Conservation (phyloP, 2,113 vertebrate genomes). For the Mastomys natalensis region DNA sequence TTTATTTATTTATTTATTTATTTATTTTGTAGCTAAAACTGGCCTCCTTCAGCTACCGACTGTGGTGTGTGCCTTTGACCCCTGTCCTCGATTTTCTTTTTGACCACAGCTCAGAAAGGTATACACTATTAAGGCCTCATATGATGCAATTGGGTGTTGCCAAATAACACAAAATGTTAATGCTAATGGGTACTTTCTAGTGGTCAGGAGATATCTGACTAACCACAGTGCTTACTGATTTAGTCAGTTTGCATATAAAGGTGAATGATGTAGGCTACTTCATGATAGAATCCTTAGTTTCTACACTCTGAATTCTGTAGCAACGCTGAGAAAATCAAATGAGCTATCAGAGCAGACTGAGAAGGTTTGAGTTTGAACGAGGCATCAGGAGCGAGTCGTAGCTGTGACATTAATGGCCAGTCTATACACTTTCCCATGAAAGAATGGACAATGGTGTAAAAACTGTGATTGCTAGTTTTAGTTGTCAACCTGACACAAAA, state of each 20-base stretch:
- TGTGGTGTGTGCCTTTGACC: background rate
- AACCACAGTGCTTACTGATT: background rate
- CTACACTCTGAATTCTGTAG: background rate
- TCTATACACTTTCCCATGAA: background rate
- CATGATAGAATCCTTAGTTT: background rate
- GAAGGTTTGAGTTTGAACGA: background rate
- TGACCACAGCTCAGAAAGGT: background rate
- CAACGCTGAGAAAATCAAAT: background rate
- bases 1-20: no score
- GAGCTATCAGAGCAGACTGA: background rate
- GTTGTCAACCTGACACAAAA: background rate
- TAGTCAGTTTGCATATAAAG: background rate
- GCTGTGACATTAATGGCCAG: background rate
- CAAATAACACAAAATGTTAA: background rate
- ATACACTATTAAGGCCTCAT: no score
- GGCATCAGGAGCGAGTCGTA: background rate
- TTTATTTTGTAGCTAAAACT: background rate
- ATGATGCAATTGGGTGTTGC: background rate
- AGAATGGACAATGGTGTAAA: background rate
- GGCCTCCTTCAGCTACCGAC: background rate
- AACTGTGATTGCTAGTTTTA: background rate
- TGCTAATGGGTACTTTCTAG: background rate
- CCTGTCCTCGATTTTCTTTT: background rate
- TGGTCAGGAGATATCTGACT: background rate
- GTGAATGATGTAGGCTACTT: background rate